Evolutionary conservation across 2,113 vertebrate species (phyloP), one percentile per base, ranked within the genome.

Genomic region (Channa maculata): DNA sequence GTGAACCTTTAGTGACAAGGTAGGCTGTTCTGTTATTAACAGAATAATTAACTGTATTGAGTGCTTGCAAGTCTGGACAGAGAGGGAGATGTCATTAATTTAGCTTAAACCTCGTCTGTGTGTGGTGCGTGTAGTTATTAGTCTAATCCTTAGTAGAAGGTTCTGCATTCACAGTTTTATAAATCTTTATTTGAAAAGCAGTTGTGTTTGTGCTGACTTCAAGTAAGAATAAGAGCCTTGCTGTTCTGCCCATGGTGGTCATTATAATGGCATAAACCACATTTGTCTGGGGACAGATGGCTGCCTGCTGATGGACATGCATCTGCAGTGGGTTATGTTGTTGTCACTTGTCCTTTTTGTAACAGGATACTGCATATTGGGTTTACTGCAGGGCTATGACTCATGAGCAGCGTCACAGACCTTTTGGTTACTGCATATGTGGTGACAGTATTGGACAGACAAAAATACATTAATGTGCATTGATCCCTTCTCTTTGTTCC

Each of bases 311-410:
- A 63, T 15, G 59, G 62, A 77, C 69, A 75, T 37, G 12, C 44
- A 33, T 54, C 64, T 68, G 58, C 39, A 71, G 58, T 49, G 45
- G 12, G n/a, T 5, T 79, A 12, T 50, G 66, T 49, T 66, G 44
- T 45, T 57, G 55, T 79, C 69, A 66, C n/a, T 43, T 69, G 75
- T 38, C 60, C 9, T 37, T 39, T 50, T 62, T 46, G 8, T 76
- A 78, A 69, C 14, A 2, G 6, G 52, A 67, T 8, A 12, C 55
- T 37, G 46, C 68, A 7, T 44, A 9, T 8, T 11, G 48, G 1
- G 5, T 54, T 52, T 43, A 15, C 44, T 64, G 57, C 49, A 44
- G 62, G 39, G 37, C 14, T n/a, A n/a, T 75, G 77, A 78, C 63
- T 78, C 52, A 70, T 39, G 46, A 48, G 38, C 2, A 62, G 50